phyloP scores from a whole-genome alignment of 2,797 vertebrate genomes.

The Chelon labrosus region DNA sequence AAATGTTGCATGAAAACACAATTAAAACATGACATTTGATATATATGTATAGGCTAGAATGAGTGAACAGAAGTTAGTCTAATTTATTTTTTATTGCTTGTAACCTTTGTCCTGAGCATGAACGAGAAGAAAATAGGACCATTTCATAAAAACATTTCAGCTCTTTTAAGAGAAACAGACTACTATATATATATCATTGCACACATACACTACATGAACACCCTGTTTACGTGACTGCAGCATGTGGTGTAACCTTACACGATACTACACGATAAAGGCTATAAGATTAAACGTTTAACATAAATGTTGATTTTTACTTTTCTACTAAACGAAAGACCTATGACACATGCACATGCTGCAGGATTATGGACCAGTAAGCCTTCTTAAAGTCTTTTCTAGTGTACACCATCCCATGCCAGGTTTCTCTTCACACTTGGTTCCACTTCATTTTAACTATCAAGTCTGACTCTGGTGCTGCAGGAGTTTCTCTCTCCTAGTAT shows the following conservation, averaged over 20 bases:
- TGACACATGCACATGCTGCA: conserved; percentile 5
- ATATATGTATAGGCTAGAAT: too few species aligned
- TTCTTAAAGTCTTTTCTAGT: conserved; percentile 22
- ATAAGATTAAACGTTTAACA: too few species aligned
- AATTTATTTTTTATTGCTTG: too few species aligned
- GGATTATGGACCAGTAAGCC: conserved; percentile 7
- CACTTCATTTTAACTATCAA: conserved; percentile 57
- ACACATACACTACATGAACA: neutral
- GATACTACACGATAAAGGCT: too few species aligned
- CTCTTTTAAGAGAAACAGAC: neutral
- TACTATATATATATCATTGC: neutral
- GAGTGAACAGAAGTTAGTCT: too few species aligned
- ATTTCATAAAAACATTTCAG: too few species aligned
- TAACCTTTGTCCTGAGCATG: too few species aligned
- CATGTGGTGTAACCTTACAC: neutral
- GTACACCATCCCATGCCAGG: conserved; percentile 9
- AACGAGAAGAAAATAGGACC: too few species aligned
- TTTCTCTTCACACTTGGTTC: conserved; percentile 72
- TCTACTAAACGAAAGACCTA: neutral
- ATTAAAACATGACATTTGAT: too few species aligned
- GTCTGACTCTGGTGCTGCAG: conserved; percentile 39
- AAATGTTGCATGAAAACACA: too few species aligned
- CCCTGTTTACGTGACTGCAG: neutral
- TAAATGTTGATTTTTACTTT: neutral
- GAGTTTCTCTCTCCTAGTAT: conserved; percentile 71